Conservation (phyloP, 2,797 vertebrate species). For the Heterohyrax brucei region DNA sequence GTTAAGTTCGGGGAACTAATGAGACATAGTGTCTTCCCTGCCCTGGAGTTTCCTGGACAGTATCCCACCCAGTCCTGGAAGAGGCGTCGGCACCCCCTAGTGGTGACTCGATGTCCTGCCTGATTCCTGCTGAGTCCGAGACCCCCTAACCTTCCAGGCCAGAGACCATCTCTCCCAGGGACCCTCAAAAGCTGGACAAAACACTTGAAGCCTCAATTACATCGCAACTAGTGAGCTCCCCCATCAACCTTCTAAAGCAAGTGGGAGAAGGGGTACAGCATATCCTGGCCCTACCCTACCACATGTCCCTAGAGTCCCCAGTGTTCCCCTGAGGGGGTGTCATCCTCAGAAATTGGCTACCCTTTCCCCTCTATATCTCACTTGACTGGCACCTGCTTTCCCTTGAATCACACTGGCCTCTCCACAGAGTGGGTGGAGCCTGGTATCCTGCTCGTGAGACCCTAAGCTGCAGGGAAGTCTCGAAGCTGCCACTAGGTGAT, state of each 20-base stretch:
- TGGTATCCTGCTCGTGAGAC: not conserved
- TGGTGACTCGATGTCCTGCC: slow-evolving; percentile 40
- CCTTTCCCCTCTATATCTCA: not conserved
- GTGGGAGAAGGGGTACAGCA: not conserved
- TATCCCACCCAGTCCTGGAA: slow-evolving; percentile 45
- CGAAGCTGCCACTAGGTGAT: too few species aligned
- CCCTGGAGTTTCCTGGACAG: not conserved
- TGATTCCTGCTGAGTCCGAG: not conserved
- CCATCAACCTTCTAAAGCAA: not conserved
- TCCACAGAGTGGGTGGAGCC: too few species aligned
- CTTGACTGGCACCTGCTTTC: not conserved
- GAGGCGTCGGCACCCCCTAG: not conserved
- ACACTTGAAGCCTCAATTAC: not conserved
- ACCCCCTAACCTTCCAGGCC: not conserved
- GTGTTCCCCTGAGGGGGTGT: too few species aligned
- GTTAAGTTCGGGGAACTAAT: not conserved
- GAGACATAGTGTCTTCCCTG: not conserved
- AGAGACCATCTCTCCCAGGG: not conserved
- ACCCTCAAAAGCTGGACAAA: not conserved
- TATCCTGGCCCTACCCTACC: not conserved
- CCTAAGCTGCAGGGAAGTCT: not conserved
- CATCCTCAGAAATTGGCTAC: too few species aligned
- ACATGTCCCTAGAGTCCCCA: not conserved
- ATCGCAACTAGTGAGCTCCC: not conserved
- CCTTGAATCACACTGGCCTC: too few species aligned